Percentiles rank a stretch among this genome's conserved stretches.
Conservation (phyloP, 2,113 vertebrate species). For the Chloropsis cyanopogon region DNA sequence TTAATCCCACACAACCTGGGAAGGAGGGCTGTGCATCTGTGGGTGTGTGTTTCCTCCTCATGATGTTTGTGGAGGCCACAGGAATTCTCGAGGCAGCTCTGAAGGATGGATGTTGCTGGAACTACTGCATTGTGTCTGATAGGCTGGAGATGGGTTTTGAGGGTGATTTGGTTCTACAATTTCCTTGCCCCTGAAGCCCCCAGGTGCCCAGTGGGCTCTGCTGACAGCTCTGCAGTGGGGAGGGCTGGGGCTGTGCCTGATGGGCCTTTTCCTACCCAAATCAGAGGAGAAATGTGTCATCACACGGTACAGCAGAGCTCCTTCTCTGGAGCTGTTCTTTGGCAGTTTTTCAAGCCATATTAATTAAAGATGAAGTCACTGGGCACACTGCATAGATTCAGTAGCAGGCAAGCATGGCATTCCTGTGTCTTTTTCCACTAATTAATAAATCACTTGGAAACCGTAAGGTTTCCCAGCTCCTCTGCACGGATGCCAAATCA, state of each 20-base stretch:
- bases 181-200: not conserved
- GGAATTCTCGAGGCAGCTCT: not conserved
- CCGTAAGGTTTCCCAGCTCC: not conserved
- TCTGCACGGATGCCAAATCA: not conserved
- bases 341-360: not conserved
- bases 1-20: not conserved
- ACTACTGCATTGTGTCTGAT: not conserved
- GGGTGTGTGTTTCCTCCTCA: not conserved
- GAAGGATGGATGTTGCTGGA: not conserved
- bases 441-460: constrained; percentile 23
- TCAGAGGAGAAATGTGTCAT: not conserved
- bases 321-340: not conserved
- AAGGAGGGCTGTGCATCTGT: not conserved
- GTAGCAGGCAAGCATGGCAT: not conserved
- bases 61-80: not conserved
- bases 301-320: not conserved
- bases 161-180: not conserved
- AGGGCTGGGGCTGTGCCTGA: not conserved
- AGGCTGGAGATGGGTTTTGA: not conserved
- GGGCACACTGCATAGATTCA: not conserved
- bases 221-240: not conserved
- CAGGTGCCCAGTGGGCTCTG: not conserved
- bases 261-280: rapidly evolving
- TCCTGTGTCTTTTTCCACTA: not conserved
- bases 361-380: constrained; percentile 23